Evolutionary conservation across 1,140 invertebrate species (phyloP), one percentile per base, ranked within the genome.

Genomic region (Microplitis demolitor): DNA sequence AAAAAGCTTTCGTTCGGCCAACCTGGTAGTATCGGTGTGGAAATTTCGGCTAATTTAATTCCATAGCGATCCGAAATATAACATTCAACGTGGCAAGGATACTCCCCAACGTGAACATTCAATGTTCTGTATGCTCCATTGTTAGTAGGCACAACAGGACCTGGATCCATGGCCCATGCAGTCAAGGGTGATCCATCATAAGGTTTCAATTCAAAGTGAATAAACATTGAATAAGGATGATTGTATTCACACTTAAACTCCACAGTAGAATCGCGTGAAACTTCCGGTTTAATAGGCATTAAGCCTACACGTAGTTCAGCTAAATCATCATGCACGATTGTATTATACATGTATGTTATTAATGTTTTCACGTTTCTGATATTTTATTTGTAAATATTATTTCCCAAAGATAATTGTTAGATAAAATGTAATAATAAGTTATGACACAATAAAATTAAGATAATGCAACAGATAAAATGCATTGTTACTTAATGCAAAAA

Each of bases 191-290:
- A 61, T 11, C 73, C 78, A 34, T 74, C 66, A 71, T 75, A 74
- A 11, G 80, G 61, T 16, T 71, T 74, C 56, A 87, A 76, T 76
- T 82, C 82, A 78, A 89, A 88, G 72, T 85, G 80, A 77, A 89
- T 87, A 69, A 80, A 78, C 70, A 90, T 79, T 13, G 37, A 66
- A 37, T 87, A 79, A 33, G 66, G 66, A 72, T 86, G 87, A 60
- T 87, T 74, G 77, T 90, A 91, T 33, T 83, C 87, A 80, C 90
- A 91, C 24, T 80, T 87, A 76, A 90, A 88, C 64, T 74, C 73
- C 37, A 89, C 81, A 62, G 76, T 73, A 45, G 78, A 75, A 45
- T 88, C 84, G 31, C 85, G 77, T 31, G 80, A 74, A 60, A 80
- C 82, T 35, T 78, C 73, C 16, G 87, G 85, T 51, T 79, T 83